Evolutionary conservation across 2,797 vertebrate genomes (phyloP).

Genomic region (Ambastaia sidthimunki): DNA sequence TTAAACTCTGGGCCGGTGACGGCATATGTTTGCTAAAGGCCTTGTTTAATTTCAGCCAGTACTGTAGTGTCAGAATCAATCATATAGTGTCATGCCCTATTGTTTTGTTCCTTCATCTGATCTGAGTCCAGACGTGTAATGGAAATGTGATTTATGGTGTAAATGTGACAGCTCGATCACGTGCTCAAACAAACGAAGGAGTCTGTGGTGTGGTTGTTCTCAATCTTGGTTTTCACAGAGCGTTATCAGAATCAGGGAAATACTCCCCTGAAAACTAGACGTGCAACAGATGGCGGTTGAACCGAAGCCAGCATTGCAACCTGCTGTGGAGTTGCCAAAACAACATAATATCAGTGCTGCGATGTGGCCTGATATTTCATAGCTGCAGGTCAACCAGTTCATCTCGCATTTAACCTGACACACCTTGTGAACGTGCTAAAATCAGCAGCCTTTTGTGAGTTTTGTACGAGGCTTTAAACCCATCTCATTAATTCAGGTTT

Average conservation of each 20-base stretch:
- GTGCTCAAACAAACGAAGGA: neutral
- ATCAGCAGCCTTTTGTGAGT: neutral
- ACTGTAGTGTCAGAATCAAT: neutral
- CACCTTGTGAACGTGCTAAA: neutral
- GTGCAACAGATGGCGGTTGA: neutral
- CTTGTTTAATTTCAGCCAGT: neutral
- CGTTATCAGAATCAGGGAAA: constrained; percentile 10
- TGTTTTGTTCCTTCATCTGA: constrained; percentile 10
- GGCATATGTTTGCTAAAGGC: constrained; percentile 17
- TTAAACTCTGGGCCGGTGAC: constrained; percentile 21
- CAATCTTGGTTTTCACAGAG: neutral
- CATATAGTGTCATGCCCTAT: neutral
- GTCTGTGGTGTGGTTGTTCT: neutral
- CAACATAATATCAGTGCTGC: neutral
- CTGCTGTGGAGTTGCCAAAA: constrained; percentile 24
- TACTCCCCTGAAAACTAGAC: neutral
- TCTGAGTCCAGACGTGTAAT: constrained; percentile 7
- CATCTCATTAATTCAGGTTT: neutral
- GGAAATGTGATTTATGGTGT: neutral
- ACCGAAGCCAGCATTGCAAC: constrained; percentile 20
- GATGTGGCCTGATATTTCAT: neutral
- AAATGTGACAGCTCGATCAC: neutral
- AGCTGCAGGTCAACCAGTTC: constrained; percentile 10
- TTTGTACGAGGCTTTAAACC: neutral
- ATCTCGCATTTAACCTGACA: neutral